Percentiles rank a stretch among this genome's conserved stretches.
These are phyloP conservation scores for Muscicapa striata DNA, from an alignment of 2,797 vertebrate genomes.

Conservation along the genomic window DNA sequence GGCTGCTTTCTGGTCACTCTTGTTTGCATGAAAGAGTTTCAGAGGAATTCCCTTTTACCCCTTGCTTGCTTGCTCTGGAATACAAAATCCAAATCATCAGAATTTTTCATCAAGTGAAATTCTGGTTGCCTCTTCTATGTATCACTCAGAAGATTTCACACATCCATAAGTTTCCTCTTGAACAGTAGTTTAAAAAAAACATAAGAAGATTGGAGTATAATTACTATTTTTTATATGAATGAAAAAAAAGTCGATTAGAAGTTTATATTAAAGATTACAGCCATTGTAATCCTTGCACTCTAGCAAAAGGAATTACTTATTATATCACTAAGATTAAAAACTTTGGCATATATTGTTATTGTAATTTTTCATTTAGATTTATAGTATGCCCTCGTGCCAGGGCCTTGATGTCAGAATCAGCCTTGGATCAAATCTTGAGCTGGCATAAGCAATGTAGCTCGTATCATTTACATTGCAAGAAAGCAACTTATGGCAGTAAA, in stretches of 20 bases:
- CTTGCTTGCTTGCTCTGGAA: background rate
- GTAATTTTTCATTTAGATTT: conserved; percentile 8
- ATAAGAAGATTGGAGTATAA: background rate
- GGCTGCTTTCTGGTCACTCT: background rate
- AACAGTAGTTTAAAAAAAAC: background rate
- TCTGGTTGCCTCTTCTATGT: background rate
- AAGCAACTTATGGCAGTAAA: conserved; percentile 51
- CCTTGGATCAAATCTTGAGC: conserved; percentile 11
- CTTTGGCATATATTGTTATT: background rate
- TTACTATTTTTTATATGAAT: background rate
- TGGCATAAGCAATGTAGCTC: conserved; percentile 12
- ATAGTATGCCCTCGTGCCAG: conserved; percentile 20
- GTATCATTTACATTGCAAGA: conserved; percentile 47
- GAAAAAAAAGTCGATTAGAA: background rate
- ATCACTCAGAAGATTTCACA: background rate
- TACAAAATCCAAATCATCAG: background rate
- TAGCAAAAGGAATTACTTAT: background rate
- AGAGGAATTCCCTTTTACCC: background rate
- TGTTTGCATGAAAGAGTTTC: background rate
- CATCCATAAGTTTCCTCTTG: background rate
- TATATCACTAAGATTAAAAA: background rate
- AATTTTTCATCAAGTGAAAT: background rate
- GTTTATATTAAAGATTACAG: background rate
- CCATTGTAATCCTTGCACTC: background rate
- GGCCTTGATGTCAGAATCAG: conserved; percentile 28